phyloP scores from a whole-genome alignment of 2,113 vertebrate genomes.

The Laticauda laticaudata region DNA sequence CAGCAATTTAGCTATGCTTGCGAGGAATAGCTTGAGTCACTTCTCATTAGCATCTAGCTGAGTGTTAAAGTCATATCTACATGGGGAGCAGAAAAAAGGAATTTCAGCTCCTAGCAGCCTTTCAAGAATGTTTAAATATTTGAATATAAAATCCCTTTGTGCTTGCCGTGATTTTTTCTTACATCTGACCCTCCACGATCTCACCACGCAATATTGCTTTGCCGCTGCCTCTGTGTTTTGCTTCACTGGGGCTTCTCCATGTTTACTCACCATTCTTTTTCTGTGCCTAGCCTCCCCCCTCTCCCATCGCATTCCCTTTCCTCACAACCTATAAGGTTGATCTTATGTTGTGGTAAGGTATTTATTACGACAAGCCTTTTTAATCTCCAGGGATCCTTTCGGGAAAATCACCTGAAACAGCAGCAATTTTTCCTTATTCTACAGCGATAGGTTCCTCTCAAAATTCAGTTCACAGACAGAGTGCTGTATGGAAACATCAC shows the following conservation, averaged over 20 bases:
- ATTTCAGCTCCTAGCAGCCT: slow-evolving; percentile 77
- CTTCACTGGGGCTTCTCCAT: slow-evolving; percentile 54
- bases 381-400: slow-evolving; percentile 33
- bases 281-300: neutral
- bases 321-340: slow-evolving; percentile 27
- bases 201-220: slow-evolving; percentile 40
- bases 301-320: neutral
- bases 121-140: slow-evolving; percentile 84
- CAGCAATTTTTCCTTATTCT: slow-evolving; percentile 34
- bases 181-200: slow-evolving; percentile 66
- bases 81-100: slow-evolving; percentile 76
- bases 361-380: slow-evolving; percentile 38
- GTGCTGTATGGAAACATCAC: neutral
- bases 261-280: slow-evolving; percentile 6
- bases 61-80: slow-evolving; percentile 80
- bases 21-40: slow-evolving; percentile 88
- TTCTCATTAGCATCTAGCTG: slow-evolving; percentile 90
- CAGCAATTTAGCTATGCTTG: slow-evolving; percentile 89
- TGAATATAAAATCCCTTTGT: slow-evolving; percentile 79
- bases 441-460: neutral
- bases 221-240: slow-evolving; percentile 13
- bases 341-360: neutral
- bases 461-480: neutral
- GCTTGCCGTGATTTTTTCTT: slow-evolving; percentile 72
- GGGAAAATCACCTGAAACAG: slow-evolving; percentile 44